A percentile compares a stretch with the other conserved stretches of the same genome.
Conservation (phyloP, 2,797 vertebrate genomes). For the Furcifer pardalis region DNA sequence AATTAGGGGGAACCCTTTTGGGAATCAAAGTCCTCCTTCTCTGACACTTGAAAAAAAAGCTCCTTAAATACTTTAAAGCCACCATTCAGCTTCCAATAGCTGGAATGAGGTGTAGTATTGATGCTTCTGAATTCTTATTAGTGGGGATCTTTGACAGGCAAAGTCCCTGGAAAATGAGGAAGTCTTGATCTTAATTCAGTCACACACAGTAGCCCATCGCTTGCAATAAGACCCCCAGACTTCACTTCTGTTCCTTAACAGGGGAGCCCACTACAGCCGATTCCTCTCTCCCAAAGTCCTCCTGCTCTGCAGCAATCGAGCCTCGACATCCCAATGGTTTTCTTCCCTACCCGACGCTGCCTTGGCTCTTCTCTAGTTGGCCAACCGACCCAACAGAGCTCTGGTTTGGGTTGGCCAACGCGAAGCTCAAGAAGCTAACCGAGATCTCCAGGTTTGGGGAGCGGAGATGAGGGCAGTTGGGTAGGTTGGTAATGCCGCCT, state of each 20-base stretch:
- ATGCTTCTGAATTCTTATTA: neutral
- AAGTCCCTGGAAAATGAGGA: neutral
- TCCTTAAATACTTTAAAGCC: constrained; percentile 37
- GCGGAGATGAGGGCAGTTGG: no score
- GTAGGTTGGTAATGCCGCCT: neutral
- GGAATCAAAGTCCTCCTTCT: constrained; percentile 17
- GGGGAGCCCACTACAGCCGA: neutral
- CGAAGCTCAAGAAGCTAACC: no score
- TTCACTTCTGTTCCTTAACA: neutral
- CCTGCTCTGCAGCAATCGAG: constrained; percentile 25
- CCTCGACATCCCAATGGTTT: constrained; percentile 53
- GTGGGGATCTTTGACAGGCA: no score
- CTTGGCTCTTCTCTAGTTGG: constrained; percentile 34
- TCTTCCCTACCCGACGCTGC: constrained; percentile 12
- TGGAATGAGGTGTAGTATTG: neutral
- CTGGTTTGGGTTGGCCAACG: no score
- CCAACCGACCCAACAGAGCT: no score
- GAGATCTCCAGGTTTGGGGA: neutral
- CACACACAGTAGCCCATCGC: no score
- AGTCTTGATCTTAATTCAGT: no score
- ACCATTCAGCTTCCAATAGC: constrained; percentile 5
- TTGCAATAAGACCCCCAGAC: neutral
- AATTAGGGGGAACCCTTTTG: neutral
- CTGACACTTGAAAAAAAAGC: constrained; percentile 20
- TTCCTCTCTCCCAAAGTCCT: constrained; percentile 49